Base-by-base conservation (phyloP, 2,888 invertebrate species). In the Neoaliturus tenellus region DNA sequence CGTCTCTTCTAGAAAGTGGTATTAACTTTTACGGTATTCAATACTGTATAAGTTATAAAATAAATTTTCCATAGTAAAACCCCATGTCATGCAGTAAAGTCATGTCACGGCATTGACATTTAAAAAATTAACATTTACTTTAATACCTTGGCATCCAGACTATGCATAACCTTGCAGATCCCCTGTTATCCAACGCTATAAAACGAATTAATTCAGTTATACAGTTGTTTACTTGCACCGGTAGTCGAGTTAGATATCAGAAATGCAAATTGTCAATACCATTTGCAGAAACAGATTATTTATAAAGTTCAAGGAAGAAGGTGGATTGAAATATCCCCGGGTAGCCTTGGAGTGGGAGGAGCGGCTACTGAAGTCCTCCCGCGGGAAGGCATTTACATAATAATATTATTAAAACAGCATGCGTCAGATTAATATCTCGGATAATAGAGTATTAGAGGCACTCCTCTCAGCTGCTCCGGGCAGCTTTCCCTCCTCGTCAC, bases 391-490 rank as follows among this genome's bases (percentile, higher is more conserved):
- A 78, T 78, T 78, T 78, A 78, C 78, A 78, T 78, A 55, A 78
- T 78, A 78, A 55, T 78, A 78, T 78, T 55, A 78, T 78, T 55
- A 78, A 78, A 78, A 78, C 78, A 78, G 78, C 78, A 78, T 55
- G 78, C 78, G 55, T 78, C 78, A 78, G 78, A 48, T 78, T 48
- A 55, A 51, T 55, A 55, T 78, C 78, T 51, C 14, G 55, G 78
- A 78, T 78, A 75, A 75, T 44, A 44, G 44, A 75, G 75, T 44
- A 75, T 75, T 75, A 75, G 78, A 75, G 78, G 55, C 78, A 78
- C 78, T 78, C 78, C 78, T 78, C 20, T 20, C 25, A 8, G 41
- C 25, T 14, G 23, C n/a, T 10, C 55, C n/a, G 3, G 33, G 55
- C n/a, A 1, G 31, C 78, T 55, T 55, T 78, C 78, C 55, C 78